phyloP scores from a whole-genome alignment of 1,140 invertebrate genomes.

The Camponotus pennsylvanicus region DNA sequence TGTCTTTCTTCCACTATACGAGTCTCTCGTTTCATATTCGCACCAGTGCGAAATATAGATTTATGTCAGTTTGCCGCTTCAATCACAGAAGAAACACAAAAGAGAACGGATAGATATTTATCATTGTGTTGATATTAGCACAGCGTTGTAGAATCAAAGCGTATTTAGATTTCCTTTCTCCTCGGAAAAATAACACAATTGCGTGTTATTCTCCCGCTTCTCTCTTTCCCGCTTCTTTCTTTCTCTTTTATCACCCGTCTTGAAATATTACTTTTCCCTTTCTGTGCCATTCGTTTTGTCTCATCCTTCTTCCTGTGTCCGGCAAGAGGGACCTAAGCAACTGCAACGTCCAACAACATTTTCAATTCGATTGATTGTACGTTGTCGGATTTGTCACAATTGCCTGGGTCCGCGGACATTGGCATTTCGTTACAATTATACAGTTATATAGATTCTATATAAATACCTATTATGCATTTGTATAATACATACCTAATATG shows the following conservation, averaged over 20 bases:
- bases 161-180: conserved; percentile 73
- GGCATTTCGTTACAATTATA: conserved; percentile 86
- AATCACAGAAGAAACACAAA: conserved; percentile 63
- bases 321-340: conserved; percentile 75
- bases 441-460: conserved; percentile 86
- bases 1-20: conserved; percentile 62
- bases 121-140: conserved; percentile 80
- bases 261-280: conserved; percentile 59
- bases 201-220: conserved; percentile 53
- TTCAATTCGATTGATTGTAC: conserved; percentile 69
- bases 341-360: conserved; percentile 65
- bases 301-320: conserved; percentile 75
- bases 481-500: conserved; percentile 86
- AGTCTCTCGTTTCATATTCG: conserved; percentile 73
- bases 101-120: conserved; percentile 71
- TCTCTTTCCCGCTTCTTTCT: conserved; percentile 43
- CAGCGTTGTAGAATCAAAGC: conserved; percentile 81
- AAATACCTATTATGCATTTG: conserved; percentile 86
- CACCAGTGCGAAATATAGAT: conserved; percentile 83
- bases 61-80: conserved; percentile 68
- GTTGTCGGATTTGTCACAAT: conserved; percentile 54
- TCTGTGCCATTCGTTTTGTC: conserved; percentile 60
- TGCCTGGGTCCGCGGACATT: conserved; percentile 83
- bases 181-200: conserved; percentile 69
- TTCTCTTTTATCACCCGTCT: conserved; percentile 57